Conservation (phyloP, 64 coral and sea anemone species). For the Montipora capricornis region DNA sequence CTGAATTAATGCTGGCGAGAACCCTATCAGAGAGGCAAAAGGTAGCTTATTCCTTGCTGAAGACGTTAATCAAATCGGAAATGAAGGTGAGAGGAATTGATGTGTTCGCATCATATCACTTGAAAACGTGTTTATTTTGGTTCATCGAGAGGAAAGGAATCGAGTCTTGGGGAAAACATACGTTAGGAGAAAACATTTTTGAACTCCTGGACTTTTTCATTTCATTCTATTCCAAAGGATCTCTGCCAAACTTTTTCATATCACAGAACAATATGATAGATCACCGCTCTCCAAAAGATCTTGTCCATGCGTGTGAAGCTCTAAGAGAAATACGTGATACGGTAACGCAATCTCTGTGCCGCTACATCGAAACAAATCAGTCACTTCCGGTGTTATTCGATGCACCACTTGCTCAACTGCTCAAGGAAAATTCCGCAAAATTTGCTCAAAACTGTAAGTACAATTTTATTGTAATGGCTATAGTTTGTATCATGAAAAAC, state of each 20-base stretch:
- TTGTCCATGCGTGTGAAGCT: constrained; percentile 44
- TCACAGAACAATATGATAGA: constrained; percentile 80
- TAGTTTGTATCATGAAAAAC: constrained; percentile 53
- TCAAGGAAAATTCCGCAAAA: constrained; percentile 47
- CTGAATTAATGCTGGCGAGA: constrained; percentile 66
- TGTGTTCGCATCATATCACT: constrained; percentile 80
- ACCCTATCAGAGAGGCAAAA: constrained; percentile 74
- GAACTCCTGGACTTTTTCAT: constrained; percentile 69
- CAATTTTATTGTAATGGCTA: constrained; percentile 84
- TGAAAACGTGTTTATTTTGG: constrained; percentile 82
- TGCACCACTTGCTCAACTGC: constrained; percentile 42
- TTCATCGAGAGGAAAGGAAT: constrained; percentile 66
- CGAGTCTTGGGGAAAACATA: constrained; percentile 12
- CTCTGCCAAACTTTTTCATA: constrained; percentile 80
- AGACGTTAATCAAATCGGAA: constrained; percentile 77
- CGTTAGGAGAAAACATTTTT: constrained; percentile 53
- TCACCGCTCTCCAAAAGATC: constrained; percentile 66
- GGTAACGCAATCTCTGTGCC: constrained; percentile 57
- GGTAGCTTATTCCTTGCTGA: constrained; percentile 73
- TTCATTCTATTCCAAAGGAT: constrained; percentile 62
- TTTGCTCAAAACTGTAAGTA: constrained; percentile 80
- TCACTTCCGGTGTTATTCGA: constrained; percentile 80
- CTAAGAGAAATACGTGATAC: constrained; percentile 47
- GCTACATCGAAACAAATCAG: constrained; percentile 77
- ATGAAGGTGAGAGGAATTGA: constrained; percentile 65